Evolutionary conservation across 2,113 vertebrate genomes (phyloP), one percentile per base, ranked within the genome.

Genomic region (Austrofundulus limnaeus): DNA sequence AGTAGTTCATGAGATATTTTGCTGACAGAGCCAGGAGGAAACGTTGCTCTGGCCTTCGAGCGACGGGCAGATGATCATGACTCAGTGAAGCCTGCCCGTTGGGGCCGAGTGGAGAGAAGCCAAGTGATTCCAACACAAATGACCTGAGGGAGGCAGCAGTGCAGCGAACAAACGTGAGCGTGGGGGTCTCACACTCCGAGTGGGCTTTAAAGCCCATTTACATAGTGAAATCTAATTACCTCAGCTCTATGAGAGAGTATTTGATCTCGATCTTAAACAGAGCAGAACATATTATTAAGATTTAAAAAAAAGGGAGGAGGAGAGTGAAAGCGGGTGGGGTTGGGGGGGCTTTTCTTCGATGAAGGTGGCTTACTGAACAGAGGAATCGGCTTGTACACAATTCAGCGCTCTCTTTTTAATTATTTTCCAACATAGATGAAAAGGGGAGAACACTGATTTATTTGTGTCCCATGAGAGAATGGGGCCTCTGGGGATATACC

Each of bases 61-160:
- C 7, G 28, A 7, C 28, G 28, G 28, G 28, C 28, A 28, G n/a
- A 28, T 28, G 7, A 28, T 28, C 3, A 49, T 79, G 59, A 61
- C 28, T 57, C 62, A 66, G 59, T 31, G 51, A 76, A 47, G 52
- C 10, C 24, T 53, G 58, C 38, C 66, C 23, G 10, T 69, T 45
- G 68, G 59, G 61, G 74, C 80, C 47, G 62, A 62, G 55, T 73
- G 65, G 57, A 24, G 54, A 64, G 48, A 81, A 63, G 80, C 78
- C 85, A 78, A 83, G 53, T 70, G 87, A 86, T 86, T 84, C 82
- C 82, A 66, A 84, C 89, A 69, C 78, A 85, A 87, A 87, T 87
- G 85, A 87, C 92, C 92, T 93, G 91, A 90, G 90, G 92, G 91
- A 91, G 92, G 92, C 92, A 92, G 91, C 87, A 93, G 86, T 88